Conservation (phyloP, 2,797 vertebrate genomes). For the Spinus olivaceus region DNA sequence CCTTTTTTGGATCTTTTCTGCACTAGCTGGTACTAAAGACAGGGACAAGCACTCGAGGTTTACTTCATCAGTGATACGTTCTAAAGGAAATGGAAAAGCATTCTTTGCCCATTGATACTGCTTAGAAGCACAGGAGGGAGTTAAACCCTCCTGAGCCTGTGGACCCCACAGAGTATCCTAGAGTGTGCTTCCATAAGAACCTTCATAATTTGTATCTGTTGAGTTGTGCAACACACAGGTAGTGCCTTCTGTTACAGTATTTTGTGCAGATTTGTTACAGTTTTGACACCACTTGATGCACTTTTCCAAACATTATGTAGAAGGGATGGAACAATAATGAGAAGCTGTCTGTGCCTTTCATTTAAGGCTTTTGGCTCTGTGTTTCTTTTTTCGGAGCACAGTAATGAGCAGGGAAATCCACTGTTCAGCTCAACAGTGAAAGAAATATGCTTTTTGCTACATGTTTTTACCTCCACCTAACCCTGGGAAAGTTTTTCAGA, state of each 20-base stretch:
- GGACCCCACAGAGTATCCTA: background rate
- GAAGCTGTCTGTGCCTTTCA: background rate
- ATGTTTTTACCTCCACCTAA: background rate
- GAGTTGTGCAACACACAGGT: background rate
- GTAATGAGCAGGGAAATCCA: background rate
- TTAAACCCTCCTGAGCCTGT: background rate
- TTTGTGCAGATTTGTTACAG: background rate
- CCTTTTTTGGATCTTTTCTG: background rate
- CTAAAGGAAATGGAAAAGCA: background rate
- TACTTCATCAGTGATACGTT: fast-evolving
- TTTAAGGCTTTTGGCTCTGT: background rate
- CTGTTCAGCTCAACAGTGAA: background rate
- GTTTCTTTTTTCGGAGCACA: background rate
- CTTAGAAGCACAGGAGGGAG: background rate
- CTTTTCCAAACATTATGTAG: background rate
- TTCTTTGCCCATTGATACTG: background rate
- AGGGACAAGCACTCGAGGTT: background rate
- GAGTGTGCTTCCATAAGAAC: background rate
- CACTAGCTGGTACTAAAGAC: background rate
- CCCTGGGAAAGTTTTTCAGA: background rate
- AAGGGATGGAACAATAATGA: background rate
- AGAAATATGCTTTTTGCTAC: background rate
- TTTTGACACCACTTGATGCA: background rate
- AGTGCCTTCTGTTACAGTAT: background rate
- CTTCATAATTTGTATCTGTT: fast-evolving